Base-by-base conservation (phyloP, 2,888 invertebrate species). In the Catocala nupta region DNA sequence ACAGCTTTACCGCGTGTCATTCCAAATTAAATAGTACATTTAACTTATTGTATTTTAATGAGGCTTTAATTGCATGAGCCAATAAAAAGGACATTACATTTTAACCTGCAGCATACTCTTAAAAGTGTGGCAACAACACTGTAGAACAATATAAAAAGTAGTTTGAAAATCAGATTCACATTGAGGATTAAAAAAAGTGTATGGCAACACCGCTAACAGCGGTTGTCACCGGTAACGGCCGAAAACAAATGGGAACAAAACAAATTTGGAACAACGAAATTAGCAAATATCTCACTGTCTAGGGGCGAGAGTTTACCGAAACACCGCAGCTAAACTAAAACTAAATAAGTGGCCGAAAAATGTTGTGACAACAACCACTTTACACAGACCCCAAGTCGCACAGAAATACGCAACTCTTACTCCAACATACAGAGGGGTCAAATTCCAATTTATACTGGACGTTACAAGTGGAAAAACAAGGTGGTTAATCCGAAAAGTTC, bases 341-440 rank as follows among this genome's bases (percentile, higher is more conserved):
- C 90, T 91, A 91, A 91, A 89, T 90, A 90, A 89, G 89, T 91
- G 90, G 87, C 82, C 89, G 90, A 92, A 92, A 92, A 91, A 92
- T 89, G 86, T 85, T 82, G 69, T 71, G 80, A 72, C 65, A 76
- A 75, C 77, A 68, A 70, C 91, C 89, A 83, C 45, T 81, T 65
- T 80, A 81, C 58, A 50, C 57, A 53, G 91, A 85, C 61, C 89
- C 58, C 69, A 63, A 55, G 59, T 57, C 44, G 47, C 36, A 48
- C 25, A 49, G 44, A 12, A 5, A 43, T 34, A 51, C 12, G 44
- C 47, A 68, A 68, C 66, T 65, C 67, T 68, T 58, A 45, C 34
- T 13, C 34, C 33, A 56, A 16, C 34, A 13, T 59, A 63, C 73
- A 70, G 70, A 77, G 80, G 78, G 74, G 73, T 64, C 68, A 65